Conservation (phyloP, 2,888 invertebrate genomes). For the Brenthis ino region DNA sequence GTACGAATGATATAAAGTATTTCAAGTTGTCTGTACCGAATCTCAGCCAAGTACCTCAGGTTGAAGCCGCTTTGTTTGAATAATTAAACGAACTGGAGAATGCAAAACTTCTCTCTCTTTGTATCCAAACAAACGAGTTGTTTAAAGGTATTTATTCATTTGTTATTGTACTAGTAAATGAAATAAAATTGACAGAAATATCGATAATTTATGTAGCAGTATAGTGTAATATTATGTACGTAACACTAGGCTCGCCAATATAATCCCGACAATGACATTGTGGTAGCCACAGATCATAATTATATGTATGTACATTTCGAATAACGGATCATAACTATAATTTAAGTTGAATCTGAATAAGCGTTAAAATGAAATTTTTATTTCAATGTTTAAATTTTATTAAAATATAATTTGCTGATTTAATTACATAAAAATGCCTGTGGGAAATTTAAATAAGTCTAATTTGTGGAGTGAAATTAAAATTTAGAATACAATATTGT, state of each 20-base stretch:
- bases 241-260: conserved; percentile 13
- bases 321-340: conserved; percentile 16
- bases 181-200: conserved; percentile 7
- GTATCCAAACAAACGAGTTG: conserved; percentile 9
- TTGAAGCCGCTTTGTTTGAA: conserved; percentile 18
- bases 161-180: neutral
- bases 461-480: neutral
- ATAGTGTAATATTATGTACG: conserved; percentile 24
- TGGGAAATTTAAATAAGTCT: neutral
- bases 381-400: conserved; percentile 1
- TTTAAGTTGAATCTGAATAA: conserved; percentile 10
- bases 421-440: neutral
- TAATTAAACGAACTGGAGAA: conserved; percentile 20
- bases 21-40: conserved; percentile 10
- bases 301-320: conserved; percentile 21
- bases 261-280: conserved; percentile 23
- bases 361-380: conserved; percentile 13
- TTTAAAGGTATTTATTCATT: conserved; percentile 14
- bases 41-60: conserved; percentile 17
- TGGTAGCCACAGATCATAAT: conserved; percentile 19
- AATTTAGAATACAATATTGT: neutral
- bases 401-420: neutral
- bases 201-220: conserved; percentile 7
- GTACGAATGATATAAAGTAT: neutral
- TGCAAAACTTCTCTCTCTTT: conserved; percentile 18